phyloP scores from a whole-genome alignment of 2,113 vertebrate species.

The Amblyornis subalaris region DNA sequence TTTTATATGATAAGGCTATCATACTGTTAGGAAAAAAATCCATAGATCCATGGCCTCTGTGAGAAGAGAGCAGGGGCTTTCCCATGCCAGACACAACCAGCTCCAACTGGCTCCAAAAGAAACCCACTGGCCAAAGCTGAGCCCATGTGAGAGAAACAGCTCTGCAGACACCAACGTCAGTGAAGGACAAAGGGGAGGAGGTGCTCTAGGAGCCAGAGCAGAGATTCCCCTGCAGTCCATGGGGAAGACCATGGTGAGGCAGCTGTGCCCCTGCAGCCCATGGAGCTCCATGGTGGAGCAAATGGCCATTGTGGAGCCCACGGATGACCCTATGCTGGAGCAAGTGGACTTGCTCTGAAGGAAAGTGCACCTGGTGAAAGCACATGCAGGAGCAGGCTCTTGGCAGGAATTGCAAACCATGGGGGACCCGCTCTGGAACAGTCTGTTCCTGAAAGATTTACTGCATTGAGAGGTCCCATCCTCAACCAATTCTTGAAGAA shows the following conservation, averaged over 20 bases:
- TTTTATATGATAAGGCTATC: neutral
- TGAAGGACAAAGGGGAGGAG: neutral
- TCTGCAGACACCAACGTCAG: neutral
- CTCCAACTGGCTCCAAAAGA: neutral
- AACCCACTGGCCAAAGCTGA: neutral
- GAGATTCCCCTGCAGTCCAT: accelerated
- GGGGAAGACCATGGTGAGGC: neutral
- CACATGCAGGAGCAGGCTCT: neutral
- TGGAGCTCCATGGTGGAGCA: neutral
- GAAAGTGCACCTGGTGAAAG: neutral
- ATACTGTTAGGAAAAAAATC: neutral
- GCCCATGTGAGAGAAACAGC: neutral
- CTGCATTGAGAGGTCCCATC: neutral
- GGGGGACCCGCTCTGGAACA: neutral
- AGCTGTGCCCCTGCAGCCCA: neutral
- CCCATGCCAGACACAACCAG: accelerated
- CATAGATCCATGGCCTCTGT: neutral
- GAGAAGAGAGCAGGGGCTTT: neutral
- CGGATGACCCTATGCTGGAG: neutral
- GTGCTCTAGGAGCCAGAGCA: too few species aligned
- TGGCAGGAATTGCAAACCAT: accelerated
- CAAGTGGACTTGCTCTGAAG: neutral
- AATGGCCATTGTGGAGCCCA: too few species aligned
- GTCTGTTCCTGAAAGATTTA: neutral
- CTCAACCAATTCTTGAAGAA: neutral